phyloP scores from a whole-genome alignment of 2,888 invertebrate genomes.

The Sinotaia quadrata region DNA sequence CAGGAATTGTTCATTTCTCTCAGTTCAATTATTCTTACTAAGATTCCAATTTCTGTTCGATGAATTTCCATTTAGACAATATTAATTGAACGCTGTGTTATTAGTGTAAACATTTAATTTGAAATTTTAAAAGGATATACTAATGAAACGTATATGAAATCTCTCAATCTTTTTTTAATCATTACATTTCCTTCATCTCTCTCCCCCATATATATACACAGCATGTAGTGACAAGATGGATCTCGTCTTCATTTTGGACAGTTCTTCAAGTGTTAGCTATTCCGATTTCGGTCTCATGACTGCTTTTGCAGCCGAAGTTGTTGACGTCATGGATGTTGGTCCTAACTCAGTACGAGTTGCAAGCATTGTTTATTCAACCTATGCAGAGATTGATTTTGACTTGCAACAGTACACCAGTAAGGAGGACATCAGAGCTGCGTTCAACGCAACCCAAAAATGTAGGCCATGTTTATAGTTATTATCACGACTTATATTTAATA shows the following conservation, averaged over 20 bases:
- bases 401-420: not conserved
- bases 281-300: not conserved
- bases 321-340: too few species aligned
- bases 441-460: not conserved
- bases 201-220: too few species aligned
- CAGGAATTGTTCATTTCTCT: too few species aligned
- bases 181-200: too few species aligned
- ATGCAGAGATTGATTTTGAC: slow-evolving; percentile 5
- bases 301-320: not conserved
- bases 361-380: slow-evolving; percentile 1
- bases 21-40: too few species aligned
- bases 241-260: not conserved
- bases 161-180: too few species aligned
- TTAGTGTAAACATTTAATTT: too few species aligned
- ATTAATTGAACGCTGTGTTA: too few species aligned
- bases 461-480: not conserved
- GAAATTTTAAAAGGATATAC: too few species aligned
- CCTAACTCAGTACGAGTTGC: slow-evolving; percentile 17
- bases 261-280: not conserved
- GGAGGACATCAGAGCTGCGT: not conserved
- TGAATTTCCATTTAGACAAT: too few species aligned
- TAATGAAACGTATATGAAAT: too few species aligned
- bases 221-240: not conserved
- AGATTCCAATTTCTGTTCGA: too few species aligned
- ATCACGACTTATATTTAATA: not conserved